Evolutionary conservation across 2,888 invertebrate genomes (phyloP).

Genomic region (Rhorus exstirpatorius): DNA sequence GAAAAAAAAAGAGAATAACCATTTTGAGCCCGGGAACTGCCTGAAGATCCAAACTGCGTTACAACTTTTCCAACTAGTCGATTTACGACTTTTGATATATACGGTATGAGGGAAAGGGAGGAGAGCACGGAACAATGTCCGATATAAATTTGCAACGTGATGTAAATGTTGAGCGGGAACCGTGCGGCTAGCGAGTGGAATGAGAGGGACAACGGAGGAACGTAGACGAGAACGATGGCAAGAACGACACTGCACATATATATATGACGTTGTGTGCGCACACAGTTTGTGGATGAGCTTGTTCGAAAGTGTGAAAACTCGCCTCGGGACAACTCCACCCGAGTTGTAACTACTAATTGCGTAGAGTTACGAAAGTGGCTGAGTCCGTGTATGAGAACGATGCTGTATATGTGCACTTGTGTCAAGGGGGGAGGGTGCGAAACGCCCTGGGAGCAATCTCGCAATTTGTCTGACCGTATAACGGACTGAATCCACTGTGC

Average conservation of each 20-base stretch:
- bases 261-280: too few relatives aligned
- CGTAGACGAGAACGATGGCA: slow-evolving; percentile 26
- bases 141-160: slow-evolving; percentile 48
- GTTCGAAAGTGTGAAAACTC: slow-evolving; percentile 65
- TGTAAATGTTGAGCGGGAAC: slow-evolving; percentile 45
- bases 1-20: background rate
- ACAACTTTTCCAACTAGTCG: background rate
- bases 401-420: slow-evolving; percentile 2
- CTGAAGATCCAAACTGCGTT: background rate
- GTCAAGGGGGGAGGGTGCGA: slow-evolving; percentile 12
- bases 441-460: slow-evolving; percentile 58
- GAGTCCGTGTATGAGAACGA: slow-evolving; percentile 35
- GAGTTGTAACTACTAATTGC: slow-evolving; percentile 66
- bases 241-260: too few relatives aligned
- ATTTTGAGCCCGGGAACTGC: background rate
- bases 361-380: slow-evolving; percentile 52
- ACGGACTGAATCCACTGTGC: slow-evolving; percentile 40
- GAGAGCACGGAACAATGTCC: background rate
- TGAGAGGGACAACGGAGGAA: slow-evolving; percentile 25
- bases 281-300: slow-evolving; percentile 21
- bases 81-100: slow-evolving; percentile 6
- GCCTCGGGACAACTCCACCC: slow-evolving; percentile 39
- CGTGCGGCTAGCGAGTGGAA: slow-evolving; percentile 1
- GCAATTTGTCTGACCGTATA: slow-evolving; percentile 42
- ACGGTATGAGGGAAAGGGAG: background rate